Conservation (phyloP, 1,140 invertebrate species). For the Drosophila subobscura region DNA sequence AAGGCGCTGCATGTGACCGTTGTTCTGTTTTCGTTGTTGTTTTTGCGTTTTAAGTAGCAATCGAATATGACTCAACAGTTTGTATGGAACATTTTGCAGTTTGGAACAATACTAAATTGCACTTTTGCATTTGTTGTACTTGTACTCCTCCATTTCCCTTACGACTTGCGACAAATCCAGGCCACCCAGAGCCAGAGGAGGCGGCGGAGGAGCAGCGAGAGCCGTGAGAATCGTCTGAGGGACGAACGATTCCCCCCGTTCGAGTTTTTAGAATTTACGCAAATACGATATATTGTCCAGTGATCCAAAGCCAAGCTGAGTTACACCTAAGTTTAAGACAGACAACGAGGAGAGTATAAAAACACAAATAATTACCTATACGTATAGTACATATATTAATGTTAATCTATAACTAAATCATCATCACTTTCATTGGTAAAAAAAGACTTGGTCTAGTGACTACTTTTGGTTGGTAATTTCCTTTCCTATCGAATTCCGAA, state of each 20-base stretch:
- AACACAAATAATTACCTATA: background rate
- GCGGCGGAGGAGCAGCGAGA: slow-evolving; percentile 25
- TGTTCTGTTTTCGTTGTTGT: too few species aligned
- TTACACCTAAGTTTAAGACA: slow-evolving; percentile 53
- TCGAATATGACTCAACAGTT: slow-evolving; percentile 48
- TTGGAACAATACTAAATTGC: slow-evolving; percentile 68
- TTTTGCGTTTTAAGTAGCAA: slow-evolving; percentile 13
- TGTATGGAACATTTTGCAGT: slow-evolving; percentile 59
- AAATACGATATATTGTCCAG: slow-evolving; percentile 54
- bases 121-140: slow-evolving; percentile 18
- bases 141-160: slow-evolving; percentile 9
- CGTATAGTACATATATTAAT: background rate
- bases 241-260: slow-evolving; percentile 19
- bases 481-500: slow-evolving; percentile 57
- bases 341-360: slow-evolving; percentile 4
- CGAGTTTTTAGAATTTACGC: slow-evolving; percentile 39
- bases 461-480: slow-evolving; percentile 13
- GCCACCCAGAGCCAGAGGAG: background rate
- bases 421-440: background rate
- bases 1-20: too few species aligned
- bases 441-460: slow-evolving; percentile 18
- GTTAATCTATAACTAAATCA: slow-evolving; percentile 2
- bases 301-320: slow-evolving; percentile 75
- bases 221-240: slow-evolving; percentile 15
- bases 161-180: slow-evolving; percentile 19